Evolutionary conservation across 2,888 invertebrate genomes (phyloP).

Genomic region (Archips crataeganus): DNA sequence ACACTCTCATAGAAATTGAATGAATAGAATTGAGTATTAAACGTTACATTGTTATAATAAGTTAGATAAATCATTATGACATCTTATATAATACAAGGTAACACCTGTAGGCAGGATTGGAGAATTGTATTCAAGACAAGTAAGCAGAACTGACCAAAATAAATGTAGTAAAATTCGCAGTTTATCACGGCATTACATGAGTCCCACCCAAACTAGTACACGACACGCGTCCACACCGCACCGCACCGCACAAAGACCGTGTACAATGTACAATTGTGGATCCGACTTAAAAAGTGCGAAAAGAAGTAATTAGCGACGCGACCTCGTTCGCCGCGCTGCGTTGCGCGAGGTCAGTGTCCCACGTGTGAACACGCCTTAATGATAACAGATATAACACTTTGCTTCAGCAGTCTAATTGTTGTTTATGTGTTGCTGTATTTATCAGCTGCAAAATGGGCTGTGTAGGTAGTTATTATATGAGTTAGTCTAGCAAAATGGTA

Average conservation of each 20-base stretch:
- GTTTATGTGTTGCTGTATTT: conserved; percentile 27
- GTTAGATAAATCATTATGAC: no score
- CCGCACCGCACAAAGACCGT: not conserved
- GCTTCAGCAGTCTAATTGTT: conserved; percentile 25
- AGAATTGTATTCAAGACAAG: not conserved
- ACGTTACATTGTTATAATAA: no score
- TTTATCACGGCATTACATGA: no score
- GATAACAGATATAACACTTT: conserved; percentile 27
- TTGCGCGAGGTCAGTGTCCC: conserved; percentile 58
- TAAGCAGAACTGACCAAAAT: no score
- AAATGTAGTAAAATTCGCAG: no score
- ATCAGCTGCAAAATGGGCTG: not conserved
- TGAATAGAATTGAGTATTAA: no score
- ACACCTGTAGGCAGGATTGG: not conserved
- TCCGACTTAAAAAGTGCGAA: conserved; percentile 34
- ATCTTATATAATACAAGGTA: no score
- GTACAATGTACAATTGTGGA: not conserved
- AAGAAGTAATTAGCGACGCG: conserved; percentile 38
- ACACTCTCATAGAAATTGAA: no score
- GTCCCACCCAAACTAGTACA: not conserved
- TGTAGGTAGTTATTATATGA: not conserved
- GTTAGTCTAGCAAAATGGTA: not conserved
- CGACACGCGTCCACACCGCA: not conserved
- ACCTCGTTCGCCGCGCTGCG: conserved; percentile 45
- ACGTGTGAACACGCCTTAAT: conserved; percentile 40